Evolutionary conservation across 2,113 vertebrate genomes (phyloP).

Genomic region (Dunckerocampus dactyliophorus): DNA sequence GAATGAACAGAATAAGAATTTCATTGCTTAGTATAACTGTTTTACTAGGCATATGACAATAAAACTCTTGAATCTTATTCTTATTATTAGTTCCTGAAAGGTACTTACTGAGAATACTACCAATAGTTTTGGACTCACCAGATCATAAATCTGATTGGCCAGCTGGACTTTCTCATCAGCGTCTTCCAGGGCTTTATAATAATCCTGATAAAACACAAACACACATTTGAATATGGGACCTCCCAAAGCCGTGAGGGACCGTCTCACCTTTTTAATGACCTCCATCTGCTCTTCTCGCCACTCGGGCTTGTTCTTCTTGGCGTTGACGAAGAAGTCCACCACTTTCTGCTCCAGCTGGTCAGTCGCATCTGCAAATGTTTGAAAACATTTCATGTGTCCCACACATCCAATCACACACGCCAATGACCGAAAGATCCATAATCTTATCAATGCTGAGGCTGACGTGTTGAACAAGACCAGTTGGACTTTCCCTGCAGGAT

Average conservation of each 20-base stretch:
- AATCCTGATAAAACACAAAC: conserved; percentile 76
- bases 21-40: too few relatives aligned
- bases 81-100: too few relatives aligned
- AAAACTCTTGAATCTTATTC: too few relatives aligned
- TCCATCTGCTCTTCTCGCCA: conserved; percentile 99
- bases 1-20: too few relatives aligned
- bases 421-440: not conserved
- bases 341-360: conserved; percentile 98
- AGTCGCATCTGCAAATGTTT: conserved; percentile 82
- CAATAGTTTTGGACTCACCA: conserved; percentile 78
- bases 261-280: conserved; percentile 91
- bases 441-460: too few relatives aligned
- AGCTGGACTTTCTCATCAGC: conserved; percentile 98
- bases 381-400: not conserved
- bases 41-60: too few relatives aligned
- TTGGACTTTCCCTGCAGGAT: too few relatives aligned
- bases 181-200: conserved; percentile 97
- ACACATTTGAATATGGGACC: not conserved
- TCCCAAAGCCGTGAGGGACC: too few relatives aligned
- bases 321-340: conserved; percentile 95
- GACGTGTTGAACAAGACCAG: too few relatives aligned
- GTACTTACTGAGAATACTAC: too few relatives aligned
- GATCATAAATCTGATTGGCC: conserved; percentile 99
- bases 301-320: conserved; percentile 98
- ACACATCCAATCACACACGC: not conserved